Percentiles rank a stretch among this genome's conserved stretches.
Evolutionary conservation across 2,113 vertebrate genomes (phyloP).

Genomic region (Gila orcuttii): DNA sequence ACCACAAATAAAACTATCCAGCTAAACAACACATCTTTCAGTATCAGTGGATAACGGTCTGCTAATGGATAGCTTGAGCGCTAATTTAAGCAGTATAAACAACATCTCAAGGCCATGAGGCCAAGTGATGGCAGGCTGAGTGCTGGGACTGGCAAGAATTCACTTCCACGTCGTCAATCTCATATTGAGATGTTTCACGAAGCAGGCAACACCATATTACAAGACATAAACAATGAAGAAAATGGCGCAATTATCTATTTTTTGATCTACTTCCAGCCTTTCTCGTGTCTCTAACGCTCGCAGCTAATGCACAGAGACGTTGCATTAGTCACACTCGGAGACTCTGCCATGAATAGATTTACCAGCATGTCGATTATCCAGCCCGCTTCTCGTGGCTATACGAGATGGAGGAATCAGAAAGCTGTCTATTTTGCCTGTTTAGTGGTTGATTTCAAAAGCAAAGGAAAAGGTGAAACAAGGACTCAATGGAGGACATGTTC

Average conservation of each 20-base stretch:
- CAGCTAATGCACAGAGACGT: conserved; percentile 1
- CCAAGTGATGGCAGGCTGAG: background rate
- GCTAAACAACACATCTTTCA: conserved; percentile 11
- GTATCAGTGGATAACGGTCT: background rate
- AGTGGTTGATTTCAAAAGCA: background rate
- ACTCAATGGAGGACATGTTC: background rate
- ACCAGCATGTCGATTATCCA: background rate
- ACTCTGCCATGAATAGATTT: conserved; percentile 14
- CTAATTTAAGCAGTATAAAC: conserved; percentile 20
- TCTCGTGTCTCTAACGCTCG: background rate
- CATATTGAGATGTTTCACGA: background rate
- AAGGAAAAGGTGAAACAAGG: background rate
- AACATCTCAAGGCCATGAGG: background rate
- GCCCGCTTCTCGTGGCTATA: background rate
- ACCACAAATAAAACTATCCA: background rate
- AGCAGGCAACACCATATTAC: background rate
- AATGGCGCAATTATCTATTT: background rate
- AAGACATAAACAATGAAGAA: background rate
- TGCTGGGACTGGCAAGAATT: background rate
- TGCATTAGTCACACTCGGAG: conserved; percentile 7
- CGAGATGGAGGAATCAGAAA: background rate
- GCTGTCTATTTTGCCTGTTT: background rate
- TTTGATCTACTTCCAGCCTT: background rate
- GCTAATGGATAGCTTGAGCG: background rate
- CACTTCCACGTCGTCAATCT: background rate